Evolutionary conservation across 2,888 invertebrate species (phyloP).

Genomic region (Heliconius sara): DNA sequence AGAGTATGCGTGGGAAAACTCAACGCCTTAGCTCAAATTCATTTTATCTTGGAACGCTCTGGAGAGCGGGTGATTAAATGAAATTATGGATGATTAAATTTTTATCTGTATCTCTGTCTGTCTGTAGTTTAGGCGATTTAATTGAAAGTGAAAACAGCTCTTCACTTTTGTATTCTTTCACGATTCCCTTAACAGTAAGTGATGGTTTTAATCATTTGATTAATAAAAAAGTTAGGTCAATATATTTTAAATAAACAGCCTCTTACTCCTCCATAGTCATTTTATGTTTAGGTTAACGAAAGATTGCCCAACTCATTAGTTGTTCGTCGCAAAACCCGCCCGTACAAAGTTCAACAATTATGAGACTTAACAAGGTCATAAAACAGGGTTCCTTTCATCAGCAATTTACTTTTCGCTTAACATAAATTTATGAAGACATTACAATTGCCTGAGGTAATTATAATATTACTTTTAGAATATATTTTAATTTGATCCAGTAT

Average conservation of each 20-base stretch:
- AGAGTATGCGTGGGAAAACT: too few relatives aligned
- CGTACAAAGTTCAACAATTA: slow-evolving; percentile 65
- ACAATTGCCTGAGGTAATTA: slow-evolving; percentile 1
- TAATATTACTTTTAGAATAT: slow-evolving; percentile 2
- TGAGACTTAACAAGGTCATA: slow-evolving; percentile 66
- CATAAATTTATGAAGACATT: slow-evolving; percentile 57
- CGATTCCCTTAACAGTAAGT: too few relatives aligned
- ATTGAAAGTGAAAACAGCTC: too few relatives aligned
- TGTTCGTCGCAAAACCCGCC: slow-evolving; percentile 57
- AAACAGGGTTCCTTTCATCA: slow-evolving; percentile 59
- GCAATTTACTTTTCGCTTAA: slow-evolving; percentile 59
- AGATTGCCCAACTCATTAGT: slow-evolving; percentile 54
- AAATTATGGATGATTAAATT: too few relatives aligned
- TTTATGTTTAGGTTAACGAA: slow-evolving; percentile 47
- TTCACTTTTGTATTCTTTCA: too few relatives aligned
- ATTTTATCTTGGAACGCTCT: too few relatives aligned
- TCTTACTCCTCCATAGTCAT: neutral
- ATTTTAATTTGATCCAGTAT: neutral
- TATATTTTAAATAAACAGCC: neutral
- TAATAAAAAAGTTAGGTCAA: too few relatives aligned
- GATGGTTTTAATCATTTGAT: too few relatives aligned
- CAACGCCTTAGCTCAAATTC: too few relatives aligned
- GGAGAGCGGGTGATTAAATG: too few relatives aligned
- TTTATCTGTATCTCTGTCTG: too few relatives aligned
- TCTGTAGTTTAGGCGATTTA: too few relatives aligned